Base-by-base conservation (phyloP, 2,888 invertebrate genomes). In the Suillia variegata region DNA sequence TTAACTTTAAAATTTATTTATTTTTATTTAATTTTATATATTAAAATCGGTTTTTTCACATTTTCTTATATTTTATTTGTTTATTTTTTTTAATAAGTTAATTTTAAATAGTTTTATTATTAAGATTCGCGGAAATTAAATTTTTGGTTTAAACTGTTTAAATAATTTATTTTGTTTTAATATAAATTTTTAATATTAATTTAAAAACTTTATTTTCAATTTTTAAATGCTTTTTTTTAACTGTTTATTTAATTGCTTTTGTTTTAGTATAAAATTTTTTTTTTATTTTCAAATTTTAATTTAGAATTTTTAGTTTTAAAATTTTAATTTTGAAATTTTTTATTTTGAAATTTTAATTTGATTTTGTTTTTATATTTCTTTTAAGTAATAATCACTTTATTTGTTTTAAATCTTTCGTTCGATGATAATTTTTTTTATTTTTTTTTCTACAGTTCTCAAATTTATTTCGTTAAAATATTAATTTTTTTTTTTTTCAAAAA, bases 21-120 rank as follows among this genome's bases (percentile, higher is more conserved):
- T 13, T 62, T 56, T 49, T 54, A 54, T 48, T 54, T 38, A 5
- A 18, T 62, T 56, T 49, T 54, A 54, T 18, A 31, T 49, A 17
- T 55, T 54, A 13, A 13, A 49, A 47, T 56, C 54, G 38, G 47
- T 49, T 56, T 58, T 52, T 56, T 33, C 50, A 54, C 42, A 34
- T 60, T 56, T 34, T 38, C 31, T 59, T 58, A 48, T 2, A 48
- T 54, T 57, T 20, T 42, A 53, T 12, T 49, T 51, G 24, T n/a
- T n/a, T n/a, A n/a, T n/a, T n/a, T n/a, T n/a, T n/a, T n/a, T n/a
- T n/a, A n/a, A n/a, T n/a, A n/a, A n/a, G n/a, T n/a, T n/a, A n/a
- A n/a, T n/a, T n/a, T n/a, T n/a, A n/a, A n/a, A n/a, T n/a, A n/a
- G n/a, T n/a, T n/a, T n/a, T n/a, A n/a, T n/a, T n/a, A n/a, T n/a